These are phyloP conservation scores for Perognathus longimembris DNA, from an alignment of 2,113 vertebrate genomes.

Conservation along the genomic window DNA sequence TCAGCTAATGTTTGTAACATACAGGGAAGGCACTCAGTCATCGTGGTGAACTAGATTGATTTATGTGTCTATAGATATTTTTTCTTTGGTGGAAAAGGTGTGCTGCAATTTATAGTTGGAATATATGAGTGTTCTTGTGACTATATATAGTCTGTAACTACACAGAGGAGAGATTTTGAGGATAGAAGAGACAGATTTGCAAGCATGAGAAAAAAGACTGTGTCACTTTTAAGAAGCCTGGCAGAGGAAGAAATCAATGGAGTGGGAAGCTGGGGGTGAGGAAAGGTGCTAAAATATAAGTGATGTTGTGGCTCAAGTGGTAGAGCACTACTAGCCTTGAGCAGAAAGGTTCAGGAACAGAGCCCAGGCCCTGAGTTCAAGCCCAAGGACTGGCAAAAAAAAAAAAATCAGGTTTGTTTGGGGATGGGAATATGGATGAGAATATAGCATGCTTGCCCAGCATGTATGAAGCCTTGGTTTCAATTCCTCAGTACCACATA, in stretches of 20 bases:
- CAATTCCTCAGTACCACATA: no score
- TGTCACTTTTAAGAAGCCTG: background rate
- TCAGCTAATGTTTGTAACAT: background rate
- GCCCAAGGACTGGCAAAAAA: no score
- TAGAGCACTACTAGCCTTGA: no score
- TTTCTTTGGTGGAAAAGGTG: background rate
- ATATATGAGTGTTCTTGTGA: slow-evolving; percentile 44
- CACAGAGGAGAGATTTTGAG: slow-evolving; percentile 51
- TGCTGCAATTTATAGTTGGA: slow-evolving; percentile 46
- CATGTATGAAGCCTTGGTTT: no score
- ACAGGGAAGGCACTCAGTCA: background rate
- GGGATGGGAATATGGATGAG: no score
- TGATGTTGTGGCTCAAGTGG: no score
- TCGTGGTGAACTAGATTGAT: background rate
- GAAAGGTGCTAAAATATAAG: slow-evolving; percentile 38
- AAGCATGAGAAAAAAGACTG: slow-evolving; percentile 42
- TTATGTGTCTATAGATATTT: background rate
- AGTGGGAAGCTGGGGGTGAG: slow-evolving; percentile 19
- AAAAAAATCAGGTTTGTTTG: no score
- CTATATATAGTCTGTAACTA: slow-evolving; percentile 59
- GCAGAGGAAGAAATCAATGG: slow-evolving; percentile 4
- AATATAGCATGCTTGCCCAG: no score
- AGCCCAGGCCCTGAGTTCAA: no score
- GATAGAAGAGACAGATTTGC: slow-evolving; percentile 41
- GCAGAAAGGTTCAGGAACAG: no score